Conservation (phyloP, 2,113 vertebrate species). For the Eulemur rufifrons region DNA sequence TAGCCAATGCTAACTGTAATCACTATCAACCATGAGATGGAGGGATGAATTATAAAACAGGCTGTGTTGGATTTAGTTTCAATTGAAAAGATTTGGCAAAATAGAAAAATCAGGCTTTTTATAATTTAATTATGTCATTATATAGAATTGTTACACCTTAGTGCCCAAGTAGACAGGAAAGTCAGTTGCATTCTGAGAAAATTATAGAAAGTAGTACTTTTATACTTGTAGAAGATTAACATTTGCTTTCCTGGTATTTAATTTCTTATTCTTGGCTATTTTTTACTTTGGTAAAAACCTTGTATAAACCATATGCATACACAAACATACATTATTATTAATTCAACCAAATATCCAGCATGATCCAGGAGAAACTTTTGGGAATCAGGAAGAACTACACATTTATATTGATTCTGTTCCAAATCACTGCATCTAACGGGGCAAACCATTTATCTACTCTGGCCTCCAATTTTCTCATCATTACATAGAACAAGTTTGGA, state of each 20-base stretch:
- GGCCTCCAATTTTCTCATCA: not conserved
- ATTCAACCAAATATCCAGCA: not conserved
- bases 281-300: not conserved
- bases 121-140: not conserved
- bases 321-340: not conserved
- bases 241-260: not conserved
- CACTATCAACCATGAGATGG: not conserved
- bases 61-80: not conserved
- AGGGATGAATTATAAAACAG: not conserved
- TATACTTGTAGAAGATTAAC: not conserved
- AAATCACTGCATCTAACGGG: not conserved
- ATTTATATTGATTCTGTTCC: not conserved
- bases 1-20: not conserved
- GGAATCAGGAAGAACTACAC: not conserved
- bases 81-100: not conserved
- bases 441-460: not conserved
- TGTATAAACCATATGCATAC: not conserved
- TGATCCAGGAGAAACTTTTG: not conserved
- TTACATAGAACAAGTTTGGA: not conserved
- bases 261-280: not conserved
- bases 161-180: not conserved
- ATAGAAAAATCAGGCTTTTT: not conserved
- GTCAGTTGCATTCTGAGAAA: not conserved
- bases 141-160: not conserved
- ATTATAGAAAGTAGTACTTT: not conserved